Evolutionary conservation across 92 coral and sea anemone species (phyloP), one percentile per base, ranked within the genome.

Genomic region (Palythoa grandis): DNA sequence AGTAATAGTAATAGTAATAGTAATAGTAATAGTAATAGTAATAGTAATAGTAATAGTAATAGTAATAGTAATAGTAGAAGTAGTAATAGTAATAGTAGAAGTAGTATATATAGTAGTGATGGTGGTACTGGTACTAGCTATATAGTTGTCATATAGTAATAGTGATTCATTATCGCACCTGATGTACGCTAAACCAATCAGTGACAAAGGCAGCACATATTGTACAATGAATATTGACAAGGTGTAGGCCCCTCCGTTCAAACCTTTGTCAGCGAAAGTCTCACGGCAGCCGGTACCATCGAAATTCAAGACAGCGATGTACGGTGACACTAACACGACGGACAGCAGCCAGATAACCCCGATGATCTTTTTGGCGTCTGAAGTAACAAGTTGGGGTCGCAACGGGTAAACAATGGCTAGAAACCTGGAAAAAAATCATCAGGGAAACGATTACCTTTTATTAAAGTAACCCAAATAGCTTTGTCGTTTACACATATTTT

Each of bases 321-420:
- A 96, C 7, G 99, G 99, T 1, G 98, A 93, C n/a, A 96, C 99
- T 12, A 96, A 91, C 3, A 88, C 94, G 0, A 96, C 66, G 0
- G 98, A 95, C 20, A 96, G 91, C 35, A 93, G 23, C 99, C 99
- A 96, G 9, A 93, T 91, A 0, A 95, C 91, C 0, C 84, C 88
- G 22, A 96, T 96, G 15, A 96, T 93, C 76, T 95, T 95, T 73
- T 96, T 96, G 11, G 99, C 99, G 67, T 96, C 98, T 7, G 87
- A 70, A 19, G 98, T 93, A 39, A 86, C 87, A 2, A 93, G 94
- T 76, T 96, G 99, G 2, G 97, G 94, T 66, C 95, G 94, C 20
- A 96, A 84, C 5, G 99, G 98, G 68, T 96, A 95, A 61, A 96
- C 98, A 12, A 96, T 95, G 25, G 99, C 99, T 48, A 96, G 89